Percentiles rank a stretch among this genome's conserved stretches.
Conservation (phyloP, 2,888 invertebrate genomes). For the Thelaira solivaga region DNA sequence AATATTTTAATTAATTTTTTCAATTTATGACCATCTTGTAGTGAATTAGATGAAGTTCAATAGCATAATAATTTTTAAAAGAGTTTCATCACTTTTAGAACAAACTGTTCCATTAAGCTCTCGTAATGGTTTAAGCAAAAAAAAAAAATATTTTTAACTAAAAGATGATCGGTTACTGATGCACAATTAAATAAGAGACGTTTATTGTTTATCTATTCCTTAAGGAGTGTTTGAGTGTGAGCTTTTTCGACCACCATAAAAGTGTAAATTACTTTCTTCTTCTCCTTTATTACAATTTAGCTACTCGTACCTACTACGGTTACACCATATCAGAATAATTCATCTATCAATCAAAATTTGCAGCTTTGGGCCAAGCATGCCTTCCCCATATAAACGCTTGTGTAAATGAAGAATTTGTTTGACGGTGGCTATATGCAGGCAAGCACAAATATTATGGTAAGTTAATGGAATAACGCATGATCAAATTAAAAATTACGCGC, state of each 20-base stretch:
- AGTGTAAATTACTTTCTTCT: constrained; percentile 48
- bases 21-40: too few relatives aligned
- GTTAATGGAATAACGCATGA: constrained; percentile 49
- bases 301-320: constrained; percentile 9
- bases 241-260: constrained; percentile 42
- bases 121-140: neutral
- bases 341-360: constrained; percentile 52
- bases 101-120: neutral
- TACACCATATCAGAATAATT: constrained; percentile 34
- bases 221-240: neutral
- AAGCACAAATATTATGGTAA: constrained; percentile 2
- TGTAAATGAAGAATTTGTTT: constrained; percentile 3
- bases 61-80: too few relatives aligned
- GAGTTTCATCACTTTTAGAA: neutral
- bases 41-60: too few relatives aligned
- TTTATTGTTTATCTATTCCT: constrained; percentile 32
- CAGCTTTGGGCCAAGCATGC: neutral
- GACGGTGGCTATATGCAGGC: constrained; percentile 11
- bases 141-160: neutral
- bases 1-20: too few relatives aligned
- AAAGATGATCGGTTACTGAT: constrained; percentile 24
- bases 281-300: constrained; percentile 12
- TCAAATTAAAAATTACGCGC: constrained; percentile 65
- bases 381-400: neutral
- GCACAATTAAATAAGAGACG: constrained; percentile 48